Conservation (phyloP, 2,113 vertebrate genomes). For the Nicator chloris region DNA sequence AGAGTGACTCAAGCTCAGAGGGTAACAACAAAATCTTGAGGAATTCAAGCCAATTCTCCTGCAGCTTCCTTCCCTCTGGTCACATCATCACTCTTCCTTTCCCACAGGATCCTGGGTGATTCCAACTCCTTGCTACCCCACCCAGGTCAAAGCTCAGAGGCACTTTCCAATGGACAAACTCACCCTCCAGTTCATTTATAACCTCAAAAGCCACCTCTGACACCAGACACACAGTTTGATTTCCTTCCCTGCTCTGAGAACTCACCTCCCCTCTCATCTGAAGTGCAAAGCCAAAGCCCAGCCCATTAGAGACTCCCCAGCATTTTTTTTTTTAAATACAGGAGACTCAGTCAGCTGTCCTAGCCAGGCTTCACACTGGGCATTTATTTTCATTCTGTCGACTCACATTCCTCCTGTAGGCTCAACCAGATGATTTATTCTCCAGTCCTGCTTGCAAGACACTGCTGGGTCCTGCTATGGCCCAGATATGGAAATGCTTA, state of each 20-base stretch:
- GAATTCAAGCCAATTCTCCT: neutral
- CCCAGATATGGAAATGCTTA: constrained; percentile 11
- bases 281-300: neutral
- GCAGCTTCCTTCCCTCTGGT: neutral
- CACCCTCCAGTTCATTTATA: neutral
- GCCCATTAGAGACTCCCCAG: neutral
- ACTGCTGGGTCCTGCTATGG: neutral
- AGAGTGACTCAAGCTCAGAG: neutral
- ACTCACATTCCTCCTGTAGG: constrained; percentile 33
- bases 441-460: neutral
- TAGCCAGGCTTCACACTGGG: constrained; percentile 43
- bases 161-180: neutral
- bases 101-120: neutral
- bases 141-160: neutral
- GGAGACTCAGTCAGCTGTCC: constrained; percentile 26
- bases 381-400: constrained; percentile 56
- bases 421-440: constrained; percentile 53
- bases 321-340: neutral
- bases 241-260: neutral
- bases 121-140: neutral
- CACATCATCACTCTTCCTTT: neutral
- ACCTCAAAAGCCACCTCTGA: neutral
- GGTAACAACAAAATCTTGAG: neutral
- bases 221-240: neutral
- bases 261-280: neutral